These are phyloP conservation scores for Danaus melanippus DNA, from an alignment of 1,140 invertebrate genomes.

Conservation along the genomic window DNA sequence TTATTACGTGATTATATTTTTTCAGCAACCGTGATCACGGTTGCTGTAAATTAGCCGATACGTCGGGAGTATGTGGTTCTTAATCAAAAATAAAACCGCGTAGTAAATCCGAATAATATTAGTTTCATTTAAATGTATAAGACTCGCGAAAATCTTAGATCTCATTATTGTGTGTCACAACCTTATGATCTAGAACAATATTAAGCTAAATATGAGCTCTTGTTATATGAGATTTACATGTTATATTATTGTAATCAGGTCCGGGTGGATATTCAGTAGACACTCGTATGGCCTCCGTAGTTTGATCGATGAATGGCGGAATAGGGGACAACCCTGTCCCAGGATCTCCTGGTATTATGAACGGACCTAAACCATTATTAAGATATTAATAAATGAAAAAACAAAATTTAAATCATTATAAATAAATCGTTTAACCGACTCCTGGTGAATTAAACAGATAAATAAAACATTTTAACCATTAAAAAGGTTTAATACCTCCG, in stretches of 20 bases:
- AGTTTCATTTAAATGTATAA: too few relatives aligned
- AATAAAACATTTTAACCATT: too few relatives aligned
- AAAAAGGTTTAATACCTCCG: slow-evolving; percentile 34
- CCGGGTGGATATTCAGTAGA: slow-evolving; percentile 25
- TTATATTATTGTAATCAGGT: slow-evolving; percentile 35
- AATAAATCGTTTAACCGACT: too few relatives aligned
- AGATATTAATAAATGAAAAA: background rate
- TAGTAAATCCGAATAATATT: too few relatives aligned
- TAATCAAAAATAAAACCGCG: too few relatives aligned
- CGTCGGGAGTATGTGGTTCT: too few relatives aligned
- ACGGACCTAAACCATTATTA: slow-evolving; percentile 39
- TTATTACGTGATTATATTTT: too few relatives aligned
- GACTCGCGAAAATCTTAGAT: too few relatives aligned
- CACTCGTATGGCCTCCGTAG: slow-evolving; percentile 29
- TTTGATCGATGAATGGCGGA: slow-evolving; percentile 52
- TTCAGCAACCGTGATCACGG: too few relatives aligned
- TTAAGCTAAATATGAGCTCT: background rate
- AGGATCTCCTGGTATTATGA: slow-evolving; percentile 57
- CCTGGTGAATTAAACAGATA: too few relatives aligned
- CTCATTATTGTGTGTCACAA: too few relatives aligned
- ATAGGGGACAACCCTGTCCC: slow-evolving; percentile 46
- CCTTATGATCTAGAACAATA: slow-evolving; percentile 1
- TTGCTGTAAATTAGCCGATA: too few relatives aligned
- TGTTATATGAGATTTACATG: slow-evolving; percentile 32
- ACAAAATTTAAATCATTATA: background rate